These are phyloP conservation scores for Idaea aversata DNA, from an alignment of 2,888 invertebrate species.

Conservation along the genomic window DNA sequence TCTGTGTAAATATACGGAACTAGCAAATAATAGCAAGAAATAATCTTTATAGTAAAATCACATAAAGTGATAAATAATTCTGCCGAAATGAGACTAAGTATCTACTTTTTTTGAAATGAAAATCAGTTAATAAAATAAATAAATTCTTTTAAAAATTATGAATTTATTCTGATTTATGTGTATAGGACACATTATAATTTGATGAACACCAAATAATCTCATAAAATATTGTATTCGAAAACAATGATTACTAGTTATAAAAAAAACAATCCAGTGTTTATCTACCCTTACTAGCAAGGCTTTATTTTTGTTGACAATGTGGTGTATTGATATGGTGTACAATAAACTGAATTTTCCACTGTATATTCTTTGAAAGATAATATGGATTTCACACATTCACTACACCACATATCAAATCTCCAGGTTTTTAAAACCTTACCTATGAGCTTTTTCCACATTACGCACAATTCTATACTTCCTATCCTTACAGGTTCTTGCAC, in stretches of 20 bases:
- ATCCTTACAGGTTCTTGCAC: conserved; percentile 72
- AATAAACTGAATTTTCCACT: not conserved
- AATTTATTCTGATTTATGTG: too few species aligned
- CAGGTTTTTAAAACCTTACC: conserved; percentile 55
- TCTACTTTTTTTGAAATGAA: too few species aligned
- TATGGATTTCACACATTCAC: not conserved
- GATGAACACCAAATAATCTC: not conserved
- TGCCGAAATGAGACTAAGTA: too few species aligned
- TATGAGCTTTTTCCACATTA: conserved; percentile 43
- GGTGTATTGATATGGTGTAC: conserved; percentile 23
- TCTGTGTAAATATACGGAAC: too few species aligned
- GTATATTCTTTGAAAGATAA: not conserved
- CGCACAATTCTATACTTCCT: conserved; percentile 20
- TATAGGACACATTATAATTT: too few species aligned
- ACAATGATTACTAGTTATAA: too few species aligned
- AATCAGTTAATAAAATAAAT: too few species aligned
- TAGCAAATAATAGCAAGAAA: too few species aligned
- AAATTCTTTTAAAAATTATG: too few species aligned
- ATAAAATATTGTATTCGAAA: too few species aligned
- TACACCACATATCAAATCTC: conserved; percentile 28
- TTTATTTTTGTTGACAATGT: conserved; percentile 30
- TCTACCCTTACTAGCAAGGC: conserved; percentile 21
- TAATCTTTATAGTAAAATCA: too few species aligned
- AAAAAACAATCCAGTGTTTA: conserved; percentile 10
- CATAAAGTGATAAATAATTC: too few species aligned